Percentiles rank a stretch among this genome's conserved stretches.
Conservation (phyloP, 2,888 invertebrate genomes). For the Polymixis flavicincta region DNA sequence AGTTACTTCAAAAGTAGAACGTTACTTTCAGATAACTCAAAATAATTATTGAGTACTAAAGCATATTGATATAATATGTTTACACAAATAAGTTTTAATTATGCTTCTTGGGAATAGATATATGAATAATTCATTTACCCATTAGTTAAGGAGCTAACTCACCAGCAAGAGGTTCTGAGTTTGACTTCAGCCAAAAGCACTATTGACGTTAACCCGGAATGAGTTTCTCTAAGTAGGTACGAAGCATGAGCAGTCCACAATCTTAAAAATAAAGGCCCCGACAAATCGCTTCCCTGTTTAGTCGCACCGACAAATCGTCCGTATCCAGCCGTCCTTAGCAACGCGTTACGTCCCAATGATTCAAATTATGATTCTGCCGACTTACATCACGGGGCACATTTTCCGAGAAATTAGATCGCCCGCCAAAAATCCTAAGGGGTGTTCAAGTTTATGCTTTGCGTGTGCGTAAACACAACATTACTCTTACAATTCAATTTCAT, state of each 20-base stretch:
- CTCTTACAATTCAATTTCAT: neutral
- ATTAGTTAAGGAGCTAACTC: neutral
- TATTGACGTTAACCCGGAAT: neutral
- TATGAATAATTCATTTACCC: neutral
- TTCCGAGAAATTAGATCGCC: constrained; percentile 84
- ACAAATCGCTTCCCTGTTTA: constrained; percentile 6
- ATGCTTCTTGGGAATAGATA: constrained; percentile 5
- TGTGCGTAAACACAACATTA: constrained; percentile 68
- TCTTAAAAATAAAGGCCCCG: neutral
- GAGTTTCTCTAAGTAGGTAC: too few species aligned
- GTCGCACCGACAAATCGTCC: constrained; percentile 36
- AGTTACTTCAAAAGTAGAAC: neutral
- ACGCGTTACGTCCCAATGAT: constrained; percentile 76
- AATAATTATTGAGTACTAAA: neutral
- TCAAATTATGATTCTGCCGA: constrained; percentile 84
- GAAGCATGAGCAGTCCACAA: neutral
- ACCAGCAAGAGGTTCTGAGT: neutral
- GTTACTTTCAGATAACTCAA: constrained; percentile 32
- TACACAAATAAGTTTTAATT: neutral
- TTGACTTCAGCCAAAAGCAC: neutral
- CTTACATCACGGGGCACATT: constrained; percentile 84
- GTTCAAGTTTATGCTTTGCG: constrained; percentile 72
- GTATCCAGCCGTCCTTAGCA: constrained; percentile 59
- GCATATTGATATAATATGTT: neutral
- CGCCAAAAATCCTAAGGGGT: constrained; percentile 74